These are phyloP conservation scores for Thunnus thynnus DNA, from an alignment of 2,113 vertebrate species.

Conservation along the genomic window DNA sequence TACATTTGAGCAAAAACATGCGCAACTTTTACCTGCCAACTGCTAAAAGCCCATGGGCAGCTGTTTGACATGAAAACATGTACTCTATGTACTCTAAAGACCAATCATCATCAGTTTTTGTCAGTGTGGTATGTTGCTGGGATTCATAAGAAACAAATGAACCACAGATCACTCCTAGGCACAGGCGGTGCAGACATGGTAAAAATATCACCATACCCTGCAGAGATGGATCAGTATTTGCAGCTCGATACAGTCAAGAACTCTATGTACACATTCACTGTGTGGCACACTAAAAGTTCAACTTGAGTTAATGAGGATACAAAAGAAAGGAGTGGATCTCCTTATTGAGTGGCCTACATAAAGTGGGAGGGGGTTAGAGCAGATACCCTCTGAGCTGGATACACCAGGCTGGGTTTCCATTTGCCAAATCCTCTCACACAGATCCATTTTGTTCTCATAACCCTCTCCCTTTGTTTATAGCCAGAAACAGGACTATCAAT, in stretches of 20 bases:
- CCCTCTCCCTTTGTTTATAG: conserved; percentile 42
- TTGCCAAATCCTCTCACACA: conserved; percentile 53
- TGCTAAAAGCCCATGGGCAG: background rate
- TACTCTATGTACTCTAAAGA: background rate
- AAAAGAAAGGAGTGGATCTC: conserved; percentile 13
- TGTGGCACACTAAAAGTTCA: conserved; percentile 36
- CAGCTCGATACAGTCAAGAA: conserved; percentile 12
- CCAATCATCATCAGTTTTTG: background rate
- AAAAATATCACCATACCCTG: background rate
- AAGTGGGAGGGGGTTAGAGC: conserved; percentile 12
- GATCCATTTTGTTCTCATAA: conserved; percentile 63
- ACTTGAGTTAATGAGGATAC: conserved; percentile 31
- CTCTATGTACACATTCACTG: background rate
- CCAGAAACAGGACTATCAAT: background rate
- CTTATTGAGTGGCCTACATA: conserved; percentile 54
- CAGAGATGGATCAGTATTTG: conserved; percentile 27
- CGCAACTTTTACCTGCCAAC: background rate
- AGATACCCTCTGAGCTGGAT: conserved; percentile 33
- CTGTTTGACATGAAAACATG: background rate
- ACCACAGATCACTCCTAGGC: background rate
- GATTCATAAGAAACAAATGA: conserved; percentile 1
- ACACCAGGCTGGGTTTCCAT: conserved; percentile 41
- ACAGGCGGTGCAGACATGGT: background rate
- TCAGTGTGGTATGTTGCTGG: conserved; percentile 18
- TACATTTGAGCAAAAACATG: background rate